Evolutionary conservation across 2,113 vertebrate species (phyloP).

Genomic region (Porphyrio hochstetteri): DNA sequence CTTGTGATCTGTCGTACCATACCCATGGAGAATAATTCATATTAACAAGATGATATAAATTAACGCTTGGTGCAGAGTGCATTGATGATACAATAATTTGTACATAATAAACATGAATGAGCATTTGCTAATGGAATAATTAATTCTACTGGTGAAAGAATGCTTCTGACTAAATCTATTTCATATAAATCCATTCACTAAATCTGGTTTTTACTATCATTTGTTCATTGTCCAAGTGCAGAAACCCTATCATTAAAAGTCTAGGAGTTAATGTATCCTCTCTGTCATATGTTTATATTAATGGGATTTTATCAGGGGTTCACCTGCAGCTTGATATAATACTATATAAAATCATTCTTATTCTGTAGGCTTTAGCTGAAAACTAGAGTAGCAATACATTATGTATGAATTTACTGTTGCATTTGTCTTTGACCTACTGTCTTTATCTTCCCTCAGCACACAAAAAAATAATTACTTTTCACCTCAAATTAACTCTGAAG

Average conservation of each 20-base stretch:
- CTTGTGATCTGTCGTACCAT: not conserved
- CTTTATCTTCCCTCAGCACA: not conserved
- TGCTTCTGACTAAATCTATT: not conserved
- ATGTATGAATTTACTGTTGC: not conserved
- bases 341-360: not conserved
- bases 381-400: not conserved
- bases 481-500: not conserved
- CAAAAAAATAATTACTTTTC: not conserved
- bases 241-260: not conserved
- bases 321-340: not conserved
- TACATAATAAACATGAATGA: not conserved
- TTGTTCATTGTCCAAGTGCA: not conserved
- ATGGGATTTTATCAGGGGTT: not conserved
- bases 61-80: not conserved
- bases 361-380: not conserved
- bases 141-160: not conserved
- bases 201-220: not conserved
- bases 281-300: not conserved
- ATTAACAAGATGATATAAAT: not conserved
- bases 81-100: not conserved
- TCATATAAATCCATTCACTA: not conserved
- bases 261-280: not conserved
- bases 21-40: not conserved
- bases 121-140: not conserved
- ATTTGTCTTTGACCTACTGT: not conserved